Percentiles rank a stretch among this genome's conserved stretches.
Conservation (phyloP, 2,797 vertebrate genomes). For the Anabas testudineus region DNA sequence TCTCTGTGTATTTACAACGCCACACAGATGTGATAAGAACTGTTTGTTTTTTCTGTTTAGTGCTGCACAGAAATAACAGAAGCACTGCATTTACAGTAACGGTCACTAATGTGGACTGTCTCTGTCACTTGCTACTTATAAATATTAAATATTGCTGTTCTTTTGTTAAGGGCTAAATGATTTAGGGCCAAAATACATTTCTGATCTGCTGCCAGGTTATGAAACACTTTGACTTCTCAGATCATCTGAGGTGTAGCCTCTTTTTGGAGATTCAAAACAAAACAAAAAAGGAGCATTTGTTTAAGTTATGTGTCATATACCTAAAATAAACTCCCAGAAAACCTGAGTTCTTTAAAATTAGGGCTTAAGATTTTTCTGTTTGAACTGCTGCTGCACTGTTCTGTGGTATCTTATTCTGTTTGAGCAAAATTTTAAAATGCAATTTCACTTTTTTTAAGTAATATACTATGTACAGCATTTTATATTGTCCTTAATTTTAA, state of each 20-base stretch:
- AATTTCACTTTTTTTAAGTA: too few species aligned
- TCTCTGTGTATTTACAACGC: neutral
- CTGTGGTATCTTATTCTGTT: too few species aligned
- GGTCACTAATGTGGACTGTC: too few species aligned
- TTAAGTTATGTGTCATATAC: neutral
- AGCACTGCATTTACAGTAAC: neutral
- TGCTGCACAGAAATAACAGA: neutral
- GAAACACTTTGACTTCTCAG: neutral
- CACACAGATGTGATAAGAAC: neutral
- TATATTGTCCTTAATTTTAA: too few species aligned
- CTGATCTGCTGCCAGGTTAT: neutral
- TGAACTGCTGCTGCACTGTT: too few species aligned
- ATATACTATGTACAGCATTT: too few species aligned
- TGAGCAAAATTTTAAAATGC: too few species aligned
- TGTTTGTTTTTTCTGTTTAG: too few species aligned
- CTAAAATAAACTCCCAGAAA: too few species aligned
- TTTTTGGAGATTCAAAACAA: neutral
- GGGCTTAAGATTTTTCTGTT: too few species aligned
- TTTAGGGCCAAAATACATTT: neutral
- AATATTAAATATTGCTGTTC: neutral
- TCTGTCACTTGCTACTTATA: neutral
- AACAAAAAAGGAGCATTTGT: neutral
- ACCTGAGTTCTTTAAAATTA: too few species aligned
- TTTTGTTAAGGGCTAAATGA: neutral
- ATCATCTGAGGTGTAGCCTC: neutral